Evolutionary conservation across 2,888 invertebrate genomes (phyloP), one percentile per base, ranked within the genome.

Genomic region (Brachyopa scutellaris): DNA sequence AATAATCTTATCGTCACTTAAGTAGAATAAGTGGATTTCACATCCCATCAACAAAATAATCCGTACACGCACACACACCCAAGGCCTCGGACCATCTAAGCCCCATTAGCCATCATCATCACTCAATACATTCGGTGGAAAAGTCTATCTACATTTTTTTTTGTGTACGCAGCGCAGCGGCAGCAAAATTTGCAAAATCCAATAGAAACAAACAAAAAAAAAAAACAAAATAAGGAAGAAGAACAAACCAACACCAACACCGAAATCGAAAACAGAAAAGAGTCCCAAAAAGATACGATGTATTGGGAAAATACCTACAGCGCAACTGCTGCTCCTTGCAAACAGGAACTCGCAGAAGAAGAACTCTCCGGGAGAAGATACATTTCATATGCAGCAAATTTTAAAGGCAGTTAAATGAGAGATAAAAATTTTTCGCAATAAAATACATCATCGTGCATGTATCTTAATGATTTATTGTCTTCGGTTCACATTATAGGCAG

Each of bases 391-490:
- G 82, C 82, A 82, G 82, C 77, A 66, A 72, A 62, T 78, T 78
- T 85, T 85, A 84, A 85, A 84, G 84, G 84, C 85, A 85, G 85
- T 85, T 85, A 85, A 85, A 85, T 85, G 85, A 85, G 85, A 85
- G 85, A 85, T 85, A 85, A 85, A 85, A 85, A 84, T 85, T 85
- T 85, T 85, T 85, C 85, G 84, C 85, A 84, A 84, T 85, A 85
- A 85, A 85, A 85, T 85, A 85, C 85, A 85, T 85, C 85, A 85
- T 85, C 85, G 84, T 84, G 84, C 84, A 85, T 85, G 85, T 85
- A 85, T 85, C 85, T 84, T 84, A 85, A 85, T 85, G 85, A 85
- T 85, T 85, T 85, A 85, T 85, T 85, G 85, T 85, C 84, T 80
- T 84, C 82, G 80, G 73, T 77, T 80, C 78, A 79, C 67, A 78